phyloP scores from a whole-genome alignment of 2,888 invertebrate species.

The Pachliopta kotzebuea region DNA sequence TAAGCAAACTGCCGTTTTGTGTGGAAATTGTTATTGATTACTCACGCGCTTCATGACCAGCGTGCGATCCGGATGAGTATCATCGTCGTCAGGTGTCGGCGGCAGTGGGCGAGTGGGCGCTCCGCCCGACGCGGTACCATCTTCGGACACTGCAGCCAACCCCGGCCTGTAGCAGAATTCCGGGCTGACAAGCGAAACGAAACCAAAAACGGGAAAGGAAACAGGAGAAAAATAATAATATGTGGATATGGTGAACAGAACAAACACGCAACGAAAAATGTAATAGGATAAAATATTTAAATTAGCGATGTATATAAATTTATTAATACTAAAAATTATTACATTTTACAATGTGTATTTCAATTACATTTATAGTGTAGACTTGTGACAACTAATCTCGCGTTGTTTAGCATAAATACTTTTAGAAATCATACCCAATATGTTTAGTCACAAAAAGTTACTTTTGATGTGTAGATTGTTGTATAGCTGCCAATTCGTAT shows the following conservation, averaged over 20 bases:
- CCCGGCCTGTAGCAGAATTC: constrained; percentile 91
- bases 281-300: constrained; percentile 13
- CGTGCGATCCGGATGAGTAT: constrained; percentile 89
- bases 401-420: no score
- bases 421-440: no score
- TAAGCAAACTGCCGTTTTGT: constrained; percentile 34
- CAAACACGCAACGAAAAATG: constrained; percentile 30
- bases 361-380: no score
- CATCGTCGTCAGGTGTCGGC: constrained; percentile 96
- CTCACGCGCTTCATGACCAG: constrained; percentile 96
- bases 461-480: no score
- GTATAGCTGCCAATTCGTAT: no score
- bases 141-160: constrained; percentile 81
- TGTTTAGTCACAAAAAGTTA: no score
- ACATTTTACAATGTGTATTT: neutral
- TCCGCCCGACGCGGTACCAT: constrained; percentile 52
- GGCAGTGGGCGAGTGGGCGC: constrained; percentile 96
- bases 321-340: neutral
- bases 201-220: constrained; percentile 43
- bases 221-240: constrained; percentile 29
- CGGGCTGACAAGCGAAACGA: constrained; percentile 83
- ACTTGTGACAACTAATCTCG: no score
- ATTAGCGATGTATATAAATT: neutral
- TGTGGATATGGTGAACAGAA: constrained; percentile 30
- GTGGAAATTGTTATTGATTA: constrained; percentile 38